Base-by-base conservation (phyloP, 2,113 vertebrate genomes). In the Sturnira hondurensis region DNA sequence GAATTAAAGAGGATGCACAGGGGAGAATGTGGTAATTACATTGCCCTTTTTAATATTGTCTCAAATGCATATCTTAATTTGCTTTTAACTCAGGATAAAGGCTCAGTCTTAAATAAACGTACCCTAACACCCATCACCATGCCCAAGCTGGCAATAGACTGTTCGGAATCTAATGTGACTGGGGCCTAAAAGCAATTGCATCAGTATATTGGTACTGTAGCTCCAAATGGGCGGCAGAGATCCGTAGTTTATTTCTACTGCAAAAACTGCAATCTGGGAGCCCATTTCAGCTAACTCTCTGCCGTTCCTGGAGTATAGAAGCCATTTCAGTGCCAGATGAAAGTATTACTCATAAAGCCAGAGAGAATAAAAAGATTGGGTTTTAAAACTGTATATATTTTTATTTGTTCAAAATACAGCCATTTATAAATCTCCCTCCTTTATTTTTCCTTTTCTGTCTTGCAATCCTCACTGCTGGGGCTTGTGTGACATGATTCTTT, bases 321-420 rank as follows among this genome's bases (percentile, higher is more conserved):
- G 43, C 65, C 78, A 87, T 96, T 96, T 96, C 70, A 67, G 74
- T 93, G 94, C 96, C 78, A 93, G 52, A 97, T 85, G 74, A 84
- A 95, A 80, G 9, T 80, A 83, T 80, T 89, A 67, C 36, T 4
- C 20, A 68, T 47, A 92, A 87, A 97, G 38, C 20, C 67, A 93
- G 63, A 86, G 26, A 93, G 47, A 83, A 63, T 67, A 90, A 67
- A 73, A 43, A 45, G 26, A 74, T 71, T 74, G n/a, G 56, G 36
- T 93, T 94, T 82, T 26, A 90, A 96, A 96, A 93, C 77, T 58
- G 13, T 73, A 14, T 50, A 52, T 77, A 76, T 90, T 95, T 95
- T 95, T n/a, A 82, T 87, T 78, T 91, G 91, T 91, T 78, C 54
- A 86, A 92, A 93, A 91, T n/a, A 78, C n/a, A 95, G n/a, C 5